Percentiles rank a stretch among this genome's conserved stretches.
These are phyloP conservation scores for Troglohyphantes excavatus DNA, from an alignment of 2,888 invertebrate species.

Conservation along the genomic window DNA sequence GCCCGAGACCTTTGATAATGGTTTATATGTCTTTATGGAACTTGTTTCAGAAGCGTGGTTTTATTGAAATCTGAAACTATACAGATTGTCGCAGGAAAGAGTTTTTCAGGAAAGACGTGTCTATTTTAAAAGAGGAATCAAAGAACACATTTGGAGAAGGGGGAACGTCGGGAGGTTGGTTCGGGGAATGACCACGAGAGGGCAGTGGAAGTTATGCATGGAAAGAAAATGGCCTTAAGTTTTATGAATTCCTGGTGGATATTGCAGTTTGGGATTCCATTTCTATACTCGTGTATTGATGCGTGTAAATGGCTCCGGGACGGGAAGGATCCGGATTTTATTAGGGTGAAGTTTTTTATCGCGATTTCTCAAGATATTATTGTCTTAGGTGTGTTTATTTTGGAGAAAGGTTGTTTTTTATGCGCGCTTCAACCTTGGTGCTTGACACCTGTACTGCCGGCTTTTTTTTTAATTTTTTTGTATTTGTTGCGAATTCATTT, in stretches of 20 bases:
- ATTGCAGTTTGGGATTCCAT: slow-evolving; percentile 44
- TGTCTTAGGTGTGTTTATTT: not conserved
- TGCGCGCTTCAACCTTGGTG: too few relatives aligned
- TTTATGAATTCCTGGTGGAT: slow-evolving; percentile 51
- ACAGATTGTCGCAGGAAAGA: slow-evolving; percentile 58
- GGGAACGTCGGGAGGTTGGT: not conserved
- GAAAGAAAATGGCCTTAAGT: slow-evolving; percentile 52
- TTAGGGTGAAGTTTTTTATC: slow-evolving; percentile 4
- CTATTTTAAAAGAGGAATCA: slow-evolving; percentile 59
- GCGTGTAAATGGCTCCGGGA: slow-evolving; percentile 34
- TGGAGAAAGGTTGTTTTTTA: too few relatives aligned
- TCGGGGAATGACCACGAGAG: slow-evolving; percentile 23
- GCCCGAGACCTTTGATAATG: slow-evolving; percentile 65
- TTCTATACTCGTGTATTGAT: slow-evolving; percentile 43
- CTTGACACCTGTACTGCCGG: too few relatives aligned
- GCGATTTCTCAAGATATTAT: not conserved
- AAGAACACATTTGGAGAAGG: slow-evolving; percentile 30
- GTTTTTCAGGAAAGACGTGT: slow-evolving; percentile 53
- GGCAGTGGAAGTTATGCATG: slow-evolving; percentile 26
- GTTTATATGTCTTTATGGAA: slow-evolving; percentile 73
- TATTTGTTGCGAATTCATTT: too few relatives aligned
- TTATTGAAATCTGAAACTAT: slow-evolving; percentile 76
- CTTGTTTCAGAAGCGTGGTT: slow-evolving; percentile 68
- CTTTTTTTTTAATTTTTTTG: too few relatives aligned
- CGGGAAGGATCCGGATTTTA: slow-evolving; percentile 42